phyloP scores from a whole-genome alignment of 2,888 invertebrate species.

The Mythimna impura region DNA sequence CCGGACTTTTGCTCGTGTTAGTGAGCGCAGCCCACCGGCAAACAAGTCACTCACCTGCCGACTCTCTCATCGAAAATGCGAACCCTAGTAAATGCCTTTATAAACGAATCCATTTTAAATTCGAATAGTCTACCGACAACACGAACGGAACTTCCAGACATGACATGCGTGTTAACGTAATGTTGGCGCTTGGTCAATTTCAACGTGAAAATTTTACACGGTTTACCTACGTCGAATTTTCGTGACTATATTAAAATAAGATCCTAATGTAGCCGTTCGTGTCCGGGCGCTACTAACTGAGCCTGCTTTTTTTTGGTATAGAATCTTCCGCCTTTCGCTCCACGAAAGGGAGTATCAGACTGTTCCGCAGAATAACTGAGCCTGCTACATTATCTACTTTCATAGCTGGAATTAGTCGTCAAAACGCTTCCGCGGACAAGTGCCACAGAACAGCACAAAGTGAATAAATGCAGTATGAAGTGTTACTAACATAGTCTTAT shows the following conservation, averaged over 20 bases:
- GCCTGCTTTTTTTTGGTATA: constrained; percentile 27
- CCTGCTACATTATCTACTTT: constrained; percentile 62
- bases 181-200: constrained; percentile 85
- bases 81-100: constrained; percentile 87
- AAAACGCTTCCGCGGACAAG: too few relatives aligned
- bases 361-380: constrained; percentile 38
- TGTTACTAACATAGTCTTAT: too few relatives aligned
- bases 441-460: too few relatives aligned
- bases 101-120: constrained; percentile 89
- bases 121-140: constrained; percentile 87
- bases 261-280: constrained; percentile 62
- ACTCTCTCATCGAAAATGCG: constrained; percentile 87
- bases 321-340: too few relatives aligned
- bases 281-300: constrained; percentile 47
- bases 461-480: too few relatives aligned
- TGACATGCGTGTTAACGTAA: constrained; percentile 88
- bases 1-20: constrained; percentile 87
- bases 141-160: constrained; percentile 86
- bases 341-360: too few relatives aligned
- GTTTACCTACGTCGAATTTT: constrained; percentile 73
- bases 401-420: constrained; percentile 69
- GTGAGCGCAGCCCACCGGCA: constrained; percentile 81
- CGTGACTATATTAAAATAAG: constrained; percentile 76
- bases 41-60: constrained; percentile 90
- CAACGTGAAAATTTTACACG: constrained; percentile 75